phyloP scores from a whole-genome alignment of 2,797 vertebrate species.

The Lophotriccus pileatus region DNA sequence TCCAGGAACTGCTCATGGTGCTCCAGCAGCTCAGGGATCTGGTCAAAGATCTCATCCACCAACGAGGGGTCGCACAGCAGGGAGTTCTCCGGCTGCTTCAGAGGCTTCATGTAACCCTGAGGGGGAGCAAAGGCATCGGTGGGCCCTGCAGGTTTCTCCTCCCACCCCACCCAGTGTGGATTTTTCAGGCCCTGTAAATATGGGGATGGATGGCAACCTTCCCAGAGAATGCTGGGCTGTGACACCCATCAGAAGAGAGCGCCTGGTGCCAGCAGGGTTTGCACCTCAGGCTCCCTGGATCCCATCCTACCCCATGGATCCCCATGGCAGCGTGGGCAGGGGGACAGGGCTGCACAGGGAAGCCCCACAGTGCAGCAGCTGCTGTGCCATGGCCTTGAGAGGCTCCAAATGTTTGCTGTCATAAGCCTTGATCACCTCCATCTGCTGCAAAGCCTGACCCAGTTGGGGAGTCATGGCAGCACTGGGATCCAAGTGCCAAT shows the following conservation, averaged over 20 bases:
- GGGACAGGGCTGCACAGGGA: not conserved
- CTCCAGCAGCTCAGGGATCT: constrained; percentile 96
- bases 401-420: not conserved
- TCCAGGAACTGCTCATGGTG: constrained; percentile 97
- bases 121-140: accelerated
- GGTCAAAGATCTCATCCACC: constrained; percentile 97
- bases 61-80: constrained; percentile 90
- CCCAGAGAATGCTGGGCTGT: accelerated
- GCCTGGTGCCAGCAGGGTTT: not conserved
- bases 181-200: not conserved
- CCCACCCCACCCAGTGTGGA: not conserved
- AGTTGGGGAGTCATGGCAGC: not conserved
- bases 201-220: not conserved
- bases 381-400: not conserved
- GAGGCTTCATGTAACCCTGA: constrained; percentile 95
- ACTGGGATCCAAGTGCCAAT: accelerated
- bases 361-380: not conserved
- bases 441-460: not conserved
- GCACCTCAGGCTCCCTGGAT: not conserved
- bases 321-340: accelerated
- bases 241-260: not conserved
- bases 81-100: constrained; percentile 92
- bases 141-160: accelerated
- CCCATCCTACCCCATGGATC: too few species aligned
- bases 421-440: not conserved